phyloP scores from a whole-genome alignment of 2,113 vertebrate species.

The Syngnathus floridae region DNA sequence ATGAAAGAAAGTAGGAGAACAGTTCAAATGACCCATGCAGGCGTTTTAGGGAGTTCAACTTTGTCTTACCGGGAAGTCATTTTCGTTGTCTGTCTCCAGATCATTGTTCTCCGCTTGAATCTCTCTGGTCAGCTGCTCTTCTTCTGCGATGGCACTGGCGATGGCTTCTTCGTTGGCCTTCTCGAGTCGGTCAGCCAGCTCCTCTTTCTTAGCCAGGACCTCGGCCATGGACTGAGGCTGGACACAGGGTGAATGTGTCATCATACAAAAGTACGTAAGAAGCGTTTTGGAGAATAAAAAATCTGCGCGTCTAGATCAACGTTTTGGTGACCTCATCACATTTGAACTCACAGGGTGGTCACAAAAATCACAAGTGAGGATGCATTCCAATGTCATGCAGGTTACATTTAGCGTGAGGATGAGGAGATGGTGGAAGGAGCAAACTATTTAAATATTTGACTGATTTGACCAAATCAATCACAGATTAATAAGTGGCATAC shows the following conservation, averaged over 20 bases:
- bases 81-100: slow-evolving; percentile 90
- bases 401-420: slow-evolving; percentile 57
- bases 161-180: slow-evolving; percentile 98
- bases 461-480: slow-evolving; percentile 4
- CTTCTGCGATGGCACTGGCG: slow-evolving; percentile 96
- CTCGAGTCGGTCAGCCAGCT: slow-evolving; percentile 92
- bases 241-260: slow-evolving; percentile 38
- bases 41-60: background rate
- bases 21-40: background rate
- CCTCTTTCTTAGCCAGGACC: slow-evolving; percentile 96
- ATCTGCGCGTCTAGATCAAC: background rate
- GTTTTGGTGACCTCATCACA: slow-evolving; percentile 36
- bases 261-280: background rate
- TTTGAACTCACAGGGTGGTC: slow-evolving; percentile 42
- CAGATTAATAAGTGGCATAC: slow-evolving; percentile 9
- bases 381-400: slow-evolving; percentile 69
- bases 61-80: slow-evolving; percentile 85
- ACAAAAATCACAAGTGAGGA: slow-evolving; percentile 57
- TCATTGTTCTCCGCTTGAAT: slow-evolving; percentile 94
- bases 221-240: slow-evolving; percentile 92
- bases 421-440: slow-evolving; percentile 63
- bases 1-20: background rate
- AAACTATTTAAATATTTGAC: slow-evolving; percentile 7
- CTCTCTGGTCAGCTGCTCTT: slow-evolving; percentile 92
- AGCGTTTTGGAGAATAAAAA: background rate